These are phyloP conservation scores for Adineta ricciae DNA, from an alignment of 2,888 invertebrate genomes.

Conservation along the genomic window DNA sequence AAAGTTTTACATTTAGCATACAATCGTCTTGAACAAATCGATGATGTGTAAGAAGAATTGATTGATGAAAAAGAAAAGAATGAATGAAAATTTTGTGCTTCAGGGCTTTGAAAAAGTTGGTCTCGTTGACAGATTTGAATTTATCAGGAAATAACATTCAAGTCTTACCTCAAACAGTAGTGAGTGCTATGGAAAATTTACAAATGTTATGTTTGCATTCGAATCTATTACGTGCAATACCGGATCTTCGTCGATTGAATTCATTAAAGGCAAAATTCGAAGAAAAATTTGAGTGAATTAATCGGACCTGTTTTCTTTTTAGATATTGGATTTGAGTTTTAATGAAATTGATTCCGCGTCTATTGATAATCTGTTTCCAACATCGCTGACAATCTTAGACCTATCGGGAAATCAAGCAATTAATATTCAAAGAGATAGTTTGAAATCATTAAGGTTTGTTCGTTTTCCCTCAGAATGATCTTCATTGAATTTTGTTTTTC, in stretches of 20 bases:
- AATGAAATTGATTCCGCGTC: constrained; percentile 49
- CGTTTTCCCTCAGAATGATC: too few relatives aligned
- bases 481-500: too few relatives aligned
- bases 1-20: constrained; percentile 49
- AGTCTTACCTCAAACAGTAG: constrained; percentile 41
- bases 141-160: constrained; percentile 49
- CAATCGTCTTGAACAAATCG: constrained; percentile 48
- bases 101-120: constrained; percentile 42
- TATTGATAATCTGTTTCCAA: constrained; percentile 43
- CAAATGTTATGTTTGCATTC: constrained; percentile 50
- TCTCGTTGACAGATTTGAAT: constrained; percentile 48
- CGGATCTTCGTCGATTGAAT: constrained; percentile 47
- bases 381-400: constrained; percentile 50
- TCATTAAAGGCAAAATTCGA: constrained; percentile 43
- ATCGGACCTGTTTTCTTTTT: constrained; percentile 17
- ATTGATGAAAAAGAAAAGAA: too few relatives aligned
- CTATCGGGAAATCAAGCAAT: constrained; percentile 49
- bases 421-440: constrained; percentile 11
- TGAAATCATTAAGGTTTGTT: not conserved
- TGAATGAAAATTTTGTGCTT: too few relatives aligned
- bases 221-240: constrained; percentile 48
- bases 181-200: constrained; percentile 46
- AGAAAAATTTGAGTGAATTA: not conserved
- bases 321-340: constrained; percentile 52
- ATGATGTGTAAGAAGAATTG: constrained; percentile 41